Percentiles rank a stretch among this genome's conserved stretches.
Evolutionary conservation across 2,113 vertebrate genomes (phyloP).

Genomic region (Silurus asotus): DNA sequence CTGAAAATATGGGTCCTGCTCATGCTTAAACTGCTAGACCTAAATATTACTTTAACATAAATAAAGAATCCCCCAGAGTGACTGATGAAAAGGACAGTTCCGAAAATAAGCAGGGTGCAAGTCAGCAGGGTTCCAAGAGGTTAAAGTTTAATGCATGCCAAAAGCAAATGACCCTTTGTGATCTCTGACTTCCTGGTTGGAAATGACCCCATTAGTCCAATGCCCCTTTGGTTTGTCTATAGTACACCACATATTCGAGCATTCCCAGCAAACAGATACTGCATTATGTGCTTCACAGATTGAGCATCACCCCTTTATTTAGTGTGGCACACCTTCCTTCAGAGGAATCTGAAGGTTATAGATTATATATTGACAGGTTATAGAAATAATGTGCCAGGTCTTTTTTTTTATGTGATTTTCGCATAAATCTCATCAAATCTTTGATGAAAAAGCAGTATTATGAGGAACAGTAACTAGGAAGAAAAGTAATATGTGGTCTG

Average conservation of each 20-base stretch:
- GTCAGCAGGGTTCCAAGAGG: slow-evolving; percentile 37
- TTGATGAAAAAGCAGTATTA: background rate
- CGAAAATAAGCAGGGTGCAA: slow-evolving; percentile 34
- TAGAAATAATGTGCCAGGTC: background rate
- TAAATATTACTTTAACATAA: slow-evolving; percentile 13
- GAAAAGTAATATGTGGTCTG: slow-evolving; percentile 3
- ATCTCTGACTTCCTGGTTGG: slow-evolving; percentile 68
- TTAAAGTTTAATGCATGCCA: slow-evolving; percentile 68
- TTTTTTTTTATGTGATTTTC: background rate
- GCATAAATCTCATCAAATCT: background rate
- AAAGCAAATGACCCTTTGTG: slow-evolving; percentile 66
- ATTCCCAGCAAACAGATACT: slow-evolving; percentile 19
- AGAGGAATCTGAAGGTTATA: background rate
- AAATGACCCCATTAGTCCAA: slow-evolving; percentile 51
- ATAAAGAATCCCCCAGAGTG: background rate
- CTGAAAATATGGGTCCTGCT: background rate
- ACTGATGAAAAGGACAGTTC: slow-evolving; percentile 50
- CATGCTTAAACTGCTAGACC: background rate
- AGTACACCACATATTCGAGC: slow-evolving; percentile 29
- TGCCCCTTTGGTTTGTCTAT: slow-evolving; percentile 44
- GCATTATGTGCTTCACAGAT: slow-evolving; percentile 31
- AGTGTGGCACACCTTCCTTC: background rate
- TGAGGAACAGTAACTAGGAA: background rate
- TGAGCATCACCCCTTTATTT: background rate
- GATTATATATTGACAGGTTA: background rate